Percentiles rank a stretch among this genome's conserved stretches.
These are phyloP conservation scores for Syrphus vitripennis DNA, from an alignment of 2,888 invertebrate genomes.

Conservation along the genomic window DNA sequence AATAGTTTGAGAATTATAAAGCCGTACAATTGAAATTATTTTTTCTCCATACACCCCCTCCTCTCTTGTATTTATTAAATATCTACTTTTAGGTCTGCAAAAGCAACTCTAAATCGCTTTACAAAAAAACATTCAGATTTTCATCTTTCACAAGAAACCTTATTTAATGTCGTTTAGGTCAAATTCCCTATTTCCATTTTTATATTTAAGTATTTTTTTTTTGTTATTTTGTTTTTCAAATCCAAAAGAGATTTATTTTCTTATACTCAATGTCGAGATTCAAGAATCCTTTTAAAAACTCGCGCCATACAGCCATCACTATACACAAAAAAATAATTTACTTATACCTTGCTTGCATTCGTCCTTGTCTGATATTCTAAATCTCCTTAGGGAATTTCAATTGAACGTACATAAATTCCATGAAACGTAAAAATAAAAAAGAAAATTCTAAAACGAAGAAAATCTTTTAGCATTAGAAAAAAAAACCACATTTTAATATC, in stretches of 20 bases:
- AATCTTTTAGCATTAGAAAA: slow-evolving; percentile 62
- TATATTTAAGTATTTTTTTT: slow-evolving; percentile 7
- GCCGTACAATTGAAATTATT: neutral
- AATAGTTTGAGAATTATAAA: neutral
- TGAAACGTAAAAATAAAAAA: slow-evolving; percentile 32
- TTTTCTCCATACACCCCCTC: neutral
- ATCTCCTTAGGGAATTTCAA: slow-evolving; percentile 72
- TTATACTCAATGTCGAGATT: slow-evolving; percentile 37
- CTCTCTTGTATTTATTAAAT: neutral
- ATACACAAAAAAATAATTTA: slow-evolving; percentile 50
- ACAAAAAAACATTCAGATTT: slow-evolving; percentile 35
- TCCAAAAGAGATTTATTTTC: slow-evolving; percentile 34
- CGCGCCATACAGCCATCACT: slow-evolving; percentile 23
- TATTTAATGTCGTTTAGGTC: slow-evolving; percentile 55
- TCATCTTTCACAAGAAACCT: slow-evolving; percentile 43
- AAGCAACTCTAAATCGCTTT: slow-evolving; percentile 32
- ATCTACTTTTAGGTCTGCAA: slow-evolving; percentile 9
- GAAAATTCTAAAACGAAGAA: slow-evolving; percentile 22
- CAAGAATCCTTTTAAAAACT: slow-evolving; percentile 57
- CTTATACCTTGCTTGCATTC: slow-evolving; percentile 41
- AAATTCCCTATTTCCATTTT: slow-evolving; percentile 52
- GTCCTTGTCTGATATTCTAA: slow-evolving; percentile 60
- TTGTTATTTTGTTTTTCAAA: slow-evolving; percentile 26
- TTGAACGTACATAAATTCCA: slow-evolving; percentile 55
- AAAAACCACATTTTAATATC: slow-evolving; percentile 65